A percentile compares a stretch with the other conserved stretches of the same genome.
phyloP scores from a whole-genome alignment of 2,888 invertebrate genomes.

The Pterobdella sp. region DNA sequence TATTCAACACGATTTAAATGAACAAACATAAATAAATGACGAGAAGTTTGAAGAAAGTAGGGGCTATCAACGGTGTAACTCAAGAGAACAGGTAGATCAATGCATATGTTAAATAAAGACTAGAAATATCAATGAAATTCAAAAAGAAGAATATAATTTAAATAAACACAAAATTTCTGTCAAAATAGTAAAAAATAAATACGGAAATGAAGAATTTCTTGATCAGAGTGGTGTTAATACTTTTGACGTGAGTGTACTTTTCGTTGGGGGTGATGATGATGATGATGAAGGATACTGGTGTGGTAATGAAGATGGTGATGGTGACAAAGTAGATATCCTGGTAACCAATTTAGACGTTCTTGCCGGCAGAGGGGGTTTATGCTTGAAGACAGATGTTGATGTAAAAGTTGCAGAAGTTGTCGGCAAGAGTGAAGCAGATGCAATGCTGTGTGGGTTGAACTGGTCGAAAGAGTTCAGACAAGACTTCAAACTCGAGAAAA shows the following conservation, averaged over 20 bases:
- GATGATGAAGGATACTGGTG: not conserved
- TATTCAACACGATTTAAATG: too few species aligned
- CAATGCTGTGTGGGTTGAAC: not conserved
- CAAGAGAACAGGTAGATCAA: too few species aligned
- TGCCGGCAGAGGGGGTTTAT: not conserved
- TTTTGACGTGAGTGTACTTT: not conserved
- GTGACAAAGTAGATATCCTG: not conserved
- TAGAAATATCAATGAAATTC: too few species aligned
- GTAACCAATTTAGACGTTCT: not conserved
- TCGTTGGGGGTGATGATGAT: conserved; percentile 10
- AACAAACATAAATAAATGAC: too few species aligned
- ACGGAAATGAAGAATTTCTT: too few species aligned
- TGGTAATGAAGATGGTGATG: conserved; percentile 18
- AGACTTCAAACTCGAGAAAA: not conserved
- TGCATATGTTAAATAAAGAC: too few species aligned
- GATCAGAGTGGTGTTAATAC: not conserved
- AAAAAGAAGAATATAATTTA: too few species aligned
- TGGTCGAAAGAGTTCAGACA: not conserved
- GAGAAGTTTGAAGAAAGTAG: too few species aligned
- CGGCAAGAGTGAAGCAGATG: not conserved
- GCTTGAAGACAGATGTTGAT: not conserved
- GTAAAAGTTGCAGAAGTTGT: not conserved
- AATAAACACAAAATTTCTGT: too few species aligned
- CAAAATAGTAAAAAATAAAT: too few species aligned
- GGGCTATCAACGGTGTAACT: too few species aligned